Conservation (phyloP, 2,797 vertebrate genomes). For the Rhynchotus rufescens region DNA sequence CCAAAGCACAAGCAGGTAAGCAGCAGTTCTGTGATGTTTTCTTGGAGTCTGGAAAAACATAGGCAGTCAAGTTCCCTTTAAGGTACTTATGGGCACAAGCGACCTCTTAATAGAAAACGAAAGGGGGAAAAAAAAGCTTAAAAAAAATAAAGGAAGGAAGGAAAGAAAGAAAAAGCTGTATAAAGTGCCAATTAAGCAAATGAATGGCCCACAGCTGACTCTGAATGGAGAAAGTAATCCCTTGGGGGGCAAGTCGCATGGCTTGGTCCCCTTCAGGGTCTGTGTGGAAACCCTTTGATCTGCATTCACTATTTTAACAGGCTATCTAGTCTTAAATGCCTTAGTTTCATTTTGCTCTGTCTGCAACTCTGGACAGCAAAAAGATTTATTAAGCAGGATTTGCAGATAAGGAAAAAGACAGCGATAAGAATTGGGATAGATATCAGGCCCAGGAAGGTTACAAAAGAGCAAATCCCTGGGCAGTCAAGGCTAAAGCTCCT, state of each 20-base stretch:
- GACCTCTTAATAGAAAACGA: neutral
- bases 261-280: neutral
- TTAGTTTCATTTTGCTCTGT: neutral
- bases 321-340: neutral
- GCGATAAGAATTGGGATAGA: neutral
- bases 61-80: neutral
- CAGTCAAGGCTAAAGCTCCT: neutral
- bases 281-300: neutral
- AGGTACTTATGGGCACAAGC: neutral
- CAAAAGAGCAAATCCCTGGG: neutral
- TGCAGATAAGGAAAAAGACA: neutral
- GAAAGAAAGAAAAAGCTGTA: neutral
- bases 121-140: neutral
- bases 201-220: accelerated
- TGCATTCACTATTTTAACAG: neutral
- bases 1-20: neutral
- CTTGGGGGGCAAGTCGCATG: accelerated
- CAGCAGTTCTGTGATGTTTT: neutral
- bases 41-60: conserved; percentile 9
- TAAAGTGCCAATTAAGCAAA: neutral
- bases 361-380: neutral
- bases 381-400: neutral
- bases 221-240: neutral
- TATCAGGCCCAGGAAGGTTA: neutral
- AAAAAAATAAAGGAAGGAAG: neutral